Conservation (phyloP, 2,888 invertebrate genomes). For the Lasiommata megera region DNA sequence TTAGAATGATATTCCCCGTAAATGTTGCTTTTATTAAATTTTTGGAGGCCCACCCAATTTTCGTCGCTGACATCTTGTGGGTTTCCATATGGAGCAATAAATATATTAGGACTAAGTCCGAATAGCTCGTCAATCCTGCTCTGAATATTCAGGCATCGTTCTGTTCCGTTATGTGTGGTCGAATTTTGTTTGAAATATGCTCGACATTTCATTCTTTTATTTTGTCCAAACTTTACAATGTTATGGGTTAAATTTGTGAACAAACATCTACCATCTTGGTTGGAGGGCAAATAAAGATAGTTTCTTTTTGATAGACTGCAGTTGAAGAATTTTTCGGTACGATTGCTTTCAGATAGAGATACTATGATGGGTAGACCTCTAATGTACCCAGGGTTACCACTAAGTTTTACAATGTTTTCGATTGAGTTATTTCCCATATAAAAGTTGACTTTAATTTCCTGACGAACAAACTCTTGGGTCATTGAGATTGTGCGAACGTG, state of each 20-base stretch:
- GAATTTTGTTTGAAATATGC: conserved; percentile 38
- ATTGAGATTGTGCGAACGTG: conserved; percentile 46
- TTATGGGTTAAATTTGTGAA: conserved; percentile 52
- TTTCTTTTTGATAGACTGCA: conserved; percentile 35
- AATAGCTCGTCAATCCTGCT: conserved; percentile 44
- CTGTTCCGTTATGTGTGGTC: conserved; percentile 41
- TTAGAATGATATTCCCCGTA: conserved; percentile 49
- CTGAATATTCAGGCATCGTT: conserved; percentile 54
- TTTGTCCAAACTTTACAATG: conserved; percentile 69
- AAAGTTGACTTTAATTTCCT: conserved; percentile 59
- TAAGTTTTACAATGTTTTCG: conserved; percentile 60
- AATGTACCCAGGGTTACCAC: conserved; percentile 90
- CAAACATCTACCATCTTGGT: conserved; percentile 65
- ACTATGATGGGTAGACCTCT: conserved; percentile 83
- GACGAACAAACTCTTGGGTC: conserved; percentile 45
- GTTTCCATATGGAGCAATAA: conserved; percentile 61
- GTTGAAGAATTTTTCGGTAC: conserved; percentile 57
- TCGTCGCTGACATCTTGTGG: conserved; percentile 50
- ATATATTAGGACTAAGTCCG: conserved; percentile 40
- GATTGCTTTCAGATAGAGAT: conserved; percentile 53
- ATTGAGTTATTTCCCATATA: conserved; percentile 50
- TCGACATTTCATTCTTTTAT: conserved; percentile 70
- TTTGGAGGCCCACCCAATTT: conserved; percentile 52
- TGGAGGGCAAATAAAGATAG: conserved; percentile 53
- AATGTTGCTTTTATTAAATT: conserved; percentile 35